phyloP scores from a whole-genome alignment of 2,888 invertebrate genomes.

The Embidobia sp. region DNA sequence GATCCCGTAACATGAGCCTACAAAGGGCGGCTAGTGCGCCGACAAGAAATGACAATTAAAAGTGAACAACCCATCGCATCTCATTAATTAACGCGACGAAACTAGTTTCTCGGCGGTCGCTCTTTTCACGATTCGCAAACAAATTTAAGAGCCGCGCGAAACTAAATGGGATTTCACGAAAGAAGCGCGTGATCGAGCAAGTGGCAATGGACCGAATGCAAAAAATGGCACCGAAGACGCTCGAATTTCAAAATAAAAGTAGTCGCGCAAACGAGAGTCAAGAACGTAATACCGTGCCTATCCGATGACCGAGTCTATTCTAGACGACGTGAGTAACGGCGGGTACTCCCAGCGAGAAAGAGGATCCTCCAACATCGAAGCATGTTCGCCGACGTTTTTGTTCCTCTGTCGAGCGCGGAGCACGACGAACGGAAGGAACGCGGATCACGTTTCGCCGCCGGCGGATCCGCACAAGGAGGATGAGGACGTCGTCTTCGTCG shows the following conservation, averaged over 20 bases:
- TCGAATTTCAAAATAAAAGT: conserved; percentile 61
- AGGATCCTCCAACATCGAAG: conserved; percentile 64
- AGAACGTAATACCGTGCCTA: conserved; percentile 45
- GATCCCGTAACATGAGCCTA: no score
- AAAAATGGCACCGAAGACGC: conserved; percentile 33
- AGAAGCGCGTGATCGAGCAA: no score
- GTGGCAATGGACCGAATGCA: conserved; percentile 30
- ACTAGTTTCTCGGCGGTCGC: no score
- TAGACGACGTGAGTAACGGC: conserved; percentile 61
- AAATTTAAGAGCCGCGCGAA: no score
- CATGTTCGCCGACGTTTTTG: conserved; percentile 64
- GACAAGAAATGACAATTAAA: no score
- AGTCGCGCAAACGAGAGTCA: conserved; percentile 29
- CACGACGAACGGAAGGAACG: conserved; percentile 64
- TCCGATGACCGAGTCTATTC: conserved; percentile 63
- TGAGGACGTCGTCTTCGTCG: conserved; percentile 50
- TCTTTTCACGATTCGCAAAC: no score
- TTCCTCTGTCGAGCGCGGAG: conserved; percentile 51
- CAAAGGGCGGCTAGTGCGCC: no score
- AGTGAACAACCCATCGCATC: no score
- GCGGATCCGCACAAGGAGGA: conserved; percentile 53
- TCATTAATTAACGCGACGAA: no score
- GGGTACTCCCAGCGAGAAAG: conserved; percentile 48
- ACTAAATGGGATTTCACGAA: no score
- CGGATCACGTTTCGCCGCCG: conserved; percentile 68